Evolutionary conservation across 2,888 invertebrate genomes (phyloP).

Genomic region (Dasypogon diadema): DNA sequence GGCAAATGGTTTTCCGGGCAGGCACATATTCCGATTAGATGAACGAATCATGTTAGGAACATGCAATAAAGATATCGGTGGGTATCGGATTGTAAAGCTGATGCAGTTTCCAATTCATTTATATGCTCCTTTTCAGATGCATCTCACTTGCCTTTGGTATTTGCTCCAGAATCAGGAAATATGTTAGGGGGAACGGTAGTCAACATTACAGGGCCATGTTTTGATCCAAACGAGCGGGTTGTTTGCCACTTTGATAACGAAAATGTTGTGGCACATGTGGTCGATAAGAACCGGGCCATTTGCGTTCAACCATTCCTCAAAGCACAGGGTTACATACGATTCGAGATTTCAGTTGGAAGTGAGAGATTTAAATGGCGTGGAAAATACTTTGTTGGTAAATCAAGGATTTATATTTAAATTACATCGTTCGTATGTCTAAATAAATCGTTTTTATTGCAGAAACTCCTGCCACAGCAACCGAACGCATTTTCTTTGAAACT

Average conservation of each 20-base stretch:
- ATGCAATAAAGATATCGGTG: constrained; percentile 91
- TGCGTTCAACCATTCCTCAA: constrained; percentile 90
- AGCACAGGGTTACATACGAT: constrained; percentile 89
- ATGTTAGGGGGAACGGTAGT: constrained; percentile 98
- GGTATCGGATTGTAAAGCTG: constrained; percentile 57
- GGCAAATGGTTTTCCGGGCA: constrained; percentile 88
- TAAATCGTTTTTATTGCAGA: constrained; percentile 70
- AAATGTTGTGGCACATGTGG: constrained; percentile 80
- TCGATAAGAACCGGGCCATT: constrained; percentile 85
- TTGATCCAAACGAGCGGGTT: constrained; percentile 80
- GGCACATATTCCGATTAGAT: constrained; percentile 95
- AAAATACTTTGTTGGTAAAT: constrained; percentile 91
- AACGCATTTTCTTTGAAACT: constrained; percentile 85
- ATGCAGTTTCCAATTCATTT: background rate
- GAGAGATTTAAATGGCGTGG: constrained; percentile 90
- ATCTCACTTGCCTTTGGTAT: constrained; percentile 83
- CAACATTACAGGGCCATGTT: constrained; percentile 96
- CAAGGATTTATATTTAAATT: constrained; percentile 63
- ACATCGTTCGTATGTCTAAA: background rate
- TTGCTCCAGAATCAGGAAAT: constrained; percentile 95
- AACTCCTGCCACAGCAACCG: constrained; percentile 88
- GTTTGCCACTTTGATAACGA: constrained; percentile 88
- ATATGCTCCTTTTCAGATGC: constrained; percentile 73
- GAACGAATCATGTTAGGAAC: constrained; percentile 94
- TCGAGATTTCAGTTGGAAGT: constrained; percentile 87